These are phyloP conservation scores for Copidosoma floridanum DNA, from an alignment of 1,140 invertebrate genomes.

Conservation along the genomic window DNA sequence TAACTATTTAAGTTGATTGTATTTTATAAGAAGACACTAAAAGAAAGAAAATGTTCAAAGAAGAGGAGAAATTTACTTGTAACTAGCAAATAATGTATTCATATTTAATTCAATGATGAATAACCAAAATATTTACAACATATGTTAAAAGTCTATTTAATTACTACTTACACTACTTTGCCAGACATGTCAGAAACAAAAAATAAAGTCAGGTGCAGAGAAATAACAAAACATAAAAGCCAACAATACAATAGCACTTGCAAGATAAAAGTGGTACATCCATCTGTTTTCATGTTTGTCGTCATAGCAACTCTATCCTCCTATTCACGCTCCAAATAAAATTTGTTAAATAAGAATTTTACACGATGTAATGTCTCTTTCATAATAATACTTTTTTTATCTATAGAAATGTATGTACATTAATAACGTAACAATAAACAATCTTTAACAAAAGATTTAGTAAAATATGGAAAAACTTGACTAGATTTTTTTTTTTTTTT, in stretches of 20 bases:
- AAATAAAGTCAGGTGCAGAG: neutral
- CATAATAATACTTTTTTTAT: neutral
- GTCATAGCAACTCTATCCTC: constrained; percentile 5
- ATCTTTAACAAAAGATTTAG: neutral
- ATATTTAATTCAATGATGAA: too few relatives aligned
- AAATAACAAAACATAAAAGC: too few relatives aligned
- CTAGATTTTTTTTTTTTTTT: constrained; percentile 14
- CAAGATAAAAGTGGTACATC: too few relatives aligned
- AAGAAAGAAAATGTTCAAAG: too few relatives aligned
- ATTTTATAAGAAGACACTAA: too few relatives aligned
- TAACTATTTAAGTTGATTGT: too few relatives aligned
- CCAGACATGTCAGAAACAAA: constrained; percentile 6
- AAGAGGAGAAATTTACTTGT: too few relatives aligned
- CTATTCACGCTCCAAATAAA: too few relatives aligned
- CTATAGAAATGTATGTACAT: neutral
- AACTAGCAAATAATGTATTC: too few relatives aligned
- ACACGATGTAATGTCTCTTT: neutral
- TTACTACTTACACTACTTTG: constrained; percentile 16
- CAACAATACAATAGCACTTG: constrained; percentile 13
- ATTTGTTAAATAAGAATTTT: too few relatives aligned
- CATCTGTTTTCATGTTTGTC: constrained; percentile 2
- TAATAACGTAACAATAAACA: neutral
- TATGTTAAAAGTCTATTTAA: constrained; percentile 16
- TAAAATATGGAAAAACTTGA: constrained; percentile 11
- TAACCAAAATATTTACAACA: too few relatives aligned